phyloP scores from a whole-genome alignment of 2,113 vertebrate species.

The Petromus typicus region DNA sequence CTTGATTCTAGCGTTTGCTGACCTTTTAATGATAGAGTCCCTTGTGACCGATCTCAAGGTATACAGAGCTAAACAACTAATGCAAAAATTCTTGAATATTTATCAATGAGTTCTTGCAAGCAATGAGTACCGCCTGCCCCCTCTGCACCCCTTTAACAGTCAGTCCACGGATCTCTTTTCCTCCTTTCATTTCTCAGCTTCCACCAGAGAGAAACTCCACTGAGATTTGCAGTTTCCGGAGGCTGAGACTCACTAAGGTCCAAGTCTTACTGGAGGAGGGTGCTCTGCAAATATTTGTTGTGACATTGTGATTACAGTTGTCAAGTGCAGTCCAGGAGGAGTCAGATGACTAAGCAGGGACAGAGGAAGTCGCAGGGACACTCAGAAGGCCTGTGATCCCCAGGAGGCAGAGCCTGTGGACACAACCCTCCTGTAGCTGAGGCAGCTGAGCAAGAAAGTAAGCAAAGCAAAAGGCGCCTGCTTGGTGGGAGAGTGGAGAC shows the following conservation, averaged over 20 bases:
- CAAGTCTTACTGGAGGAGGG: not conserved
- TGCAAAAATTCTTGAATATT: not conserved
- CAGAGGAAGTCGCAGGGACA: not conserved
- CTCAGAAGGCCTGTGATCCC: too few relatives aligned
- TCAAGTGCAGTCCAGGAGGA: not conserved
- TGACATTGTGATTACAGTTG: not conserved
- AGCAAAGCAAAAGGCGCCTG: not conserved
- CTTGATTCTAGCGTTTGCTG: not conserved
- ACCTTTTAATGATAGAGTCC: too few relatives aligned
- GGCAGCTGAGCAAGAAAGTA: not conserved
- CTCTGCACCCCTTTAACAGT: not conserved
- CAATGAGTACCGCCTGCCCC: fast-evolving
- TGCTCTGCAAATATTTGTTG: conserved; percentile 34
- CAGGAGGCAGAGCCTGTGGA: not conserved
- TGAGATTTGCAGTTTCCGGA: not conserved
- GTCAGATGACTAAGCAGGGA: not conserved
- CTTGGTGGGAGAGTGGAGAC: not conserved
- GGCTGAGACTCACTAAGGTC: not conserved
- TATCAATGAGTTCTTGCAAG: not conserved
- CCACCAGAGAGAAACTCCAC: not conserved
- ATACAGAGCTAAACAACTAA: not conserved
- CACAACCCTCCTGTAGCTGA: not conserved
- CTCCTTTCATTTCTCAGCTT: not conserved
- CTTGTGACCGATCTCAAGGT: not conserved
- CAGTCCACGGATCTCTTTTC: fast-evolving